Conservation (phyloP, 2,797 vertebrate species). For the Cichlasoma orientale region DNA sequence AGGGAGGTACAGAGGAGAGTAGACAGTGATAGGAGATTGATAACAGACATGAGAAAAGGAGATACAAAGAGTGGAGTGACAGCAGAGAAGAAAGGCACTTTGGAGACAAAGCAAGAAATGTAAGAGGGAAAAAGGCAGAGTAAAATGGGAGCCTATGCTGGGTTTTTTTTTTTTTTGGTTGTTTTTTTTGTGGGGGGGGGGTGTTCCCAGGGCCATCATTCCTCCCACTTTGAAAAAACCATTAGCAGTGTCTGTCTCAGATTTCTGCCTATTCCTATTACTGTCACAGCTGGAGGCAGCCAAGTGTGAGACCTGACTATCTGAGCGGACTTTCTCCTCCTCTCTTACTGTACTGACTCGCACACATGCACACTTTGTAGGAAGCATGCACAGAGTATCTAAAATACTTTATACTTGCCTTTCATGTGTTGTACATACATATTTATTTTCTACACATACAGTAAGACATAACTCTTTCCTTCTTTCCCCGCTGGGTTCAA, state of each 20-base stretch:
- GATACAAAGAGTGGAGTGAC: neutral
- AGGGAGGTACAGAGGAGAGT: neutral
- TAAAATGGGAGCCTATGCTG: conserved; percentile 1
- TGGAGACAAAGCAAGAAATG: neutral
- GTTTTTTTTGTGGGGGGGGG: too few species aligned
- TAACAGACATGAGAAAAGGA: conserved; percentile 1
- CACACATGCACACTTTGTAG: neutral
- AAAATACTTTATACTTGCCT: neutral
- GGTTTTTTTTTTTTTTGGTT: too few species aligned
- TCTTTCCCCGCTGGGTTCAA: conserved; percentile 47
- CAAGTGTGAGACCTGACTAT: conserved; percentile 25
- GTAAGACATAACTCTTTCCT: neutral
- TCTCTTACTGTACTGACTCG: conserved; percentile 18
- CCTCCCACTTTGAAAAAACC: conserved; percentile 74
- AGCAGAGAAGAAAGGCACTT: neutral
- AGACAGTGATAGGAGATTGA: neutral
- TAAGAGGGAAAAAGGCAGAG: conserved; percentile 6
- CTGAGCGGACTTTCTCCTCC: conserved; percentile 17
- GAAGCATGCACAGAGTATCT: neutral
- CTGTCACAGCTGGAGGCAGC: conserved; percentile 71
- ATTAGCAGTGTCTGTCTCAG: conserved; percentile 84
- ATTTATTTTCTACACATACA: neutral
- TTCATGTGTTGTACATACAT: neutral
- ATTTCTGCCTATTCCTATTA: conserved; percentile 85
- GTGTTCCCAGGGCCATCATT: conserved; percentile 44